Evolutionary conservation across 64 coral and sea anemone genomes (phyloP).

Genomic region (Hydrozoanthus tunicans): DNA sequence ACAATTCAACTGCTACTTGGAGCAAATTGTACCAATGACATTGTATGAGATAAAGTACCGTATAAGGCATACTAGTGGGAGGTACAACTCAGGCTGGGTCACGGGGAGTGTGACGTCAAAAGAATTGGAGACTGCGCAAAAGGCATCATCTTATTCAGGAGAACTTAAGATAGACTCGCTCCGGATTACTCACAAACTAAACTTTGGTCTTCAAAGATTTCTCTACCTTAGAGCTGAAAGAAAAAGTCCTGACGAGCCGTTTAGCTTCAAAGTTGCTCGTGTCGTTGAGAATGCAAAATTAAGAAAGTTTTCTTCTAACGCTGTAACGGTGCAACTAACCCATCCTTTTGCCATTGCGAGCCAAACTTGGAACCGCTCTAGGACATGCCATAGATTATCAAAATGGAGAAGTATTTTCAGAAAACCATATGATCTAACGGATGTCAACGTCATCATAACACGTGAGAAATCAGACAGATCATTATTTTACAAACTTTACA

Average conservation of each 20-base stretch:
- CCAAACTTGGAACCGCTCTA: slow-evolving; percentile 55
- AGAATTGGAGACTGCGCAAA: neutral
- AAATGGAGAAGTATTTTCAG: slow-evolving; percentile 50
- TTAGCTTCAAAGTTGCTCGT: neutral
- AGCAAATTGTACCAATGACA: slow-evolving; percentile 36
- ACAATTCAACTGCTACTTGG: slow-evolving; percentile 73
- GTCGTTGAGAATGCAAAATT: neutral
- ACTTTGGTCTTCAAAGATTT: neutral
- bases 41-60: slow-evolving; percentile 64
- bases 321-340: slow-evolving; percentile 41
- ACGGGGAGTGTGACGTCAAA: slow-evolving; percentile 9
- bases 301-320: neutral
- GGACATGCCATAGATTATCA: slow-evolving; percentile 58
- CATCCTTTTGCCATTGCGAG: slow-evolving; percentile 58
- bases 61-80: slow-evolving; percentile 51
- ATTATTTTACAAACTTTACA: slow-evolving; percentile 50
- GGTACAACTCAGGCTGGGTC: slow-evolving; percentile 66
- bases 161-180: slow-evolving; percentile 30
- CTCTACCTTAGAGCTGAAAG: slow-evolving; percentile 9
- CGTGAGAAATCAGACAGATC: neutral
- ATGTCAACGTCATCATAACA: slow-evolving; percentile 15
- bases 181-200: neutral
- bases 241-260: neutral
- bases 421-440: slow-evolving; percentile 31
- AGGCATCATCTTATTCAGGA: neutral